A percentile compares a stretch with the other conserved stretches of the same genome.
Conservation (phyloP, 2,113 vertebrate species). For the Corydoras maculifer region DNA sequence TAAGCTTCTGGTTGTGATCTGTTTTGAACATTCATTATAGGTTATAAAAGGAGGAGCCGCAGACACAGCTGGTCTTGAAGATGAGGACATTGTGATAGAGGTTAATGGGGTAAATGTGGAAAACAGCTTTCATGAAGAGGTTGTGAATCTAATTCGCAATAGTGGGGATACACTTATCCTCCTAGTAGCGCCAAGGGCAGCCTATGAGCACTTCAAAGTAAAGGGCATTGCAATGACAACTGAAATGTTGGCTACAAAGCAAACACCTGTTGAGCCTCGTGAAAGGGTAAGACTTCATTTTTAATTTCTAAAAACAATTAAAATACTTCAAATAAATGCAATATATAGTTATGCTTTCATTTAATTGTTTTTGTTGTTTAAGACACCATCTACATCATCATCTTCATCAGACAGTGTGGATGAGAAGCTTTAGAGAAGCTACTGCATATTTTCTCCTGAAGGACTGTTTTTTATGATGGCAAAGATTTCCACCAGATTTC, state of each 20-base stretch:
- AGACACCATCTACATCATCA: constrained; percentile 56
- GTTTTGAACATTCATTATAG: constrained; percentile 55
- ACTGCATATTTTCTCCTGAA: not conserved
- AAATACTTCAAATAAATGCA: too few relatives aligned
- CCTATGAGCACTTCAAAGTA: constrained; percentile 70
- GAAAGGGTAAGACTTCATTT: constrained; percentile 55
- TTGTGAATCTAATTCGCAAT: constrained; percentile 68
- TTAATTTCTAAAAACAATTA: too few relatives aligned
- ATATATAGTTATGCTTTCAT: too few relatives aligned
- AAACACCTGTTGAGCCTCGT: constrained; percentile 28
- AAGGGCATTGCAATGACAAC: constrained; percentile 67
- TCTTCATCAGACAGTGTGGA: constrained; percentile 44
- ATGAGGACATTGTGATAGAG: constrained; percentile 78
- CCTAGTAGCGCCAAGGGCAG: constrained; percentile 68
- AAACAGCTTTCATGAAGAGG: constrained; percentile 68
- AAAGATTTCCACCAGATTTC: not conserved
- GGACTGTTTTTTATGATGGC: not conserved
- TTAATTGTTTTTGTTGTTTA: constrained; percentile 24
- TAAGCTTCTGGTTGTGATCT: too few relatives aligned
- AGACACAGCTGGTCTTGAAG: constrained; percentile 71
- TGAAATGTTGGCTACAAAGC: constrained; percentile 45
- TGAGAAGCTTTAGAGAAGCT: constrained; percentile 52
- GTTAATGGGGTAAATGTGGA: constrained; percentile 79
- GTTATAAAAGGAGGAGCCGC: constrained; percentile 72
- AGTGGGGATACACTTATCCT: constrained; percentile 68